A percentile compares a stretch with the other conserved stretches of the same genome.
Evolutionary conservation across 2,113 vertebrate species (phyloP).

Genomic region (Serinus canaria): DNA sequence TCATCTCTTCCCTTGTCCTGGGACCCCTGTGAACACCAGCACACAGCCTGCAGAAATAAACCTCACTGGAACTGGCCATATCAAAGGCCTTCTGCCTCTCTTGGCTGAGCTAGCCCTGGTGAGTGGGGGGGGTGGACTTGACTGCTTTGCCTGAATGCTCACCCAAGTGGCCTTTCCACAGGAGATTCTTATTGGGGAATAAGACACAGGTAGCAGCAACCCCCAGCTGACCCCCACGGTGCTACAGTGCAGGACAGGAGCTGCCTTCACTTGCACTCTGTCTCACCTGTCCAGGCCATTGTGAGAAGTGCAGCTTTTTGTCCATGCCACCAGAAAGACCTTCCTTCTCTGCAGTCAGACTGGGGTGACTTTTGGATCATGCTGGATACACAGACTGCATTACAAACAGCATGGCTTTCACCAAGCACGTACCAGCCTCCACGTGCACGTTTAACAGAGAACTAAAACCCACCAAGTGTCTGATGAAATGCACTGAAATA

Average conservation of each 20-base stretch:
- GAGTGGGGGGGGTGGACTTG: background rate
- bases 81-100: background rate
- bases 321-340: background rate
- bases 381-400: background rate
- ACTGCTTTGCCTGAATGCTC: background rate
- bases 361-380: background rate
- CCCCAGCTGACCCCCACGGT: background rate
- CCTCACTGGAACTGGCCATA: background rate
- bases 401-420: background rate
- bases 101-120: background rate
- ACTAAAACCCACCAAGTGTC: background rate
- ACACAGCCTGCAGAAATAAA: background rate
- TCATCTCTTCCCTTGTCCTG: too few relatives aligned
- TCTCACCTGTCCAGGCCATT: background rate
- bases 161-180: background rate
- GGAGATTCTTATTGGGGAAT: background rate
- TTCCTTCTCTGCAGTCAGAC: background rate
- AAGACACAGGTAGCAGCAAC: background rate
- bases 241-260: background rate
- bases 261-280: background rate
- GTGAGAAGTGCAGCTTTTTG: background rate
- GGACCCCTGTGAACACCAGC: too few relatives aligned
- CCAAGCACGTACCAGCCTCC: background rate
- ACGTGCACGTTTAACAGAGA: background rate
- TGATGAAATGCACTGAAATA: background rate